Evolutionary conservation across 2,797 vertebrate species (phyloP).

Genomic region (Sebastes aleutianus): DNA sequence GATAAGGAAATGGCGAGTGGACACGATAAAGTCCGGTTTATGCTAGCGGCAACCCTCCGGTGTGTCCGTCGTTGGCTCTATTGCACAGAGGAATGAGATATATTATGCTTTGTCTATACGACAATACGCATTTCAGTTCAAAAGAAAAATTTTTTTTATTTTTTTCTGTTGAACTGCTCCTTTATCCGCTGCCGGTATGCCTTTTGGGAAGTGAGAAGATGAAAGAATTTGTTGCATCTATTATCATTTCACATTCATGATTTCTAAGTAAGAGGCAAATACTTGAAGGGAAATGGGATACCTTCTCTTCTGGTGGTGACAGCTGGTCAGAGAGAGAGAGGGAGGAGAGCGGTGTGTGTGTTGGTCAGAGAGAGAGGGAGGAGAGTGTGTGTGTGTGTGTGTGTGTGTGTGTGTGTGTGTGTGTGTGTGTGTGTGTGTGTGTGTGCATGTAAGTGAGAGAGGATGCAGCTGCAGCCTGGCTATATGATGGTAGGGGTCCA

Average conservation of each 20-base stretch:
- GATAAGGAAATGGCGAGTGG: too few species aligned
- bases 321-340: slow-evolving; percentile 69
- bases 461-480: slow-evolving; percentile 77
- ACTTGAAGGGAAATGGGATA: slow-evolving; percentile 73
- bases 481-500: slow-evolving; percentile 75
- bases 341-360: slow-evolving; percentile 15
- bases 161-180: neutral
- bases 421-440: neutral
- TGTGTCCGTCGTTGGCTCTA: too few species aligned
- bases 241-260: slow-evolving; percentile 47
- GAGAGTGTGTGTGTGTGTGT: neutral
- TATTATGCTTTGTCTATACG: neutral
- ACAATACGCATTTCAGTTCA: neutral
- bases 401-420: rapidly evolving
- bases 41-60: too few species aligned
- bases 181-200: neutral
- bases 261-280: slow-evolving; percentile 57
- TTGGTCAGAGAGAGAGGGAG: neutral
- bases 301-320: slow-evolving; percentile 71
- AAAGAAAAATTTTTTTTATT: too few species aligned
- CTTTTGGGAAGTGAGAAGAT: neutral
- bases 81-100: neutral
- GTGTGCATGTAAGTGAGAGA: neutral
- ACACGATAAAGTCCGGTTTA: too few species aligned
- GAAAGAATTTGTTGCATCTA: slow-evolving; percentile 19